Evolutionary conservation across 2,888 invertebrate genomes (phyloP).

Genomic region (Amphimallon solstitiale): DNA sequence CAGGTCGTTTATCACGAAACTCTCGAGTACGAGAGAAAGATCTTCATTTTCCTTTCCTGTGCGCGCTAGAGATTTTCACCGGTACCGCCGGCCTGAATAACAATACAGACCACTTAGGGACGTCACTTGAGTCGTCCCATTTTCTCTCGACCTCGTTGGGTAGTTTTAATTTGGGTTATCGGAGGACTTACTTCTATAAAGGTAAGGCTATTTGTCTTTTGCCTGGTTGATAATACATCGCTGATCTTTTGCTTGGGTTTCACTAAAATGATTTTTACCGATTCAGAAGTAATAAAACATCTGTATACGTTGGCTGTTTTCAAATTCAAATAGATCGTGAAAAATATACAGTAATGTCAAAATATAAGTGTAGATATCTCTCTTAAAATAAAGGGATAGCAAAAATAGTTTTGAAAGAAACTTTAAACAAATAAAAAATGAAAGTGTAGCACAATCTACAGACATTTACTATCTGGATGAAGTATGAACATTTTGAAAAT

Average conservation of each 20-base stretch:
- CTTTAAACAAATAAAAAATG: too few species aligned
- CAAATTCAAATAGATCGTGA: too few species aligned
- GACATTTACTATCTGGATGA: too few species aligned
- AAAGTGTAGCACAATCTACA: too few species aligned
- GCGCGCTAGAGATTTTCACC: constrained; percentile 4
- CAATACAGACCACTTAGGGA: constrained; percentile 34
- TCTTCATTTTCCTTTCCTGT: background rate
- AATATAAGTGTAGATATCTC: too few species aligned
- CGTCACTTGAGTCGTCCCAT: constrained; percentile 40
- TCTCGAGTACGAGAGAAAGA: constrained; percentile 7
- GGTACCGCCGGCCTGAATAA: constrained; percentile 26
- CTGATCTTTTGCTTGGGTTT: background rate
- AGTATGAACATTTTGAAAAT: too few species aligned
- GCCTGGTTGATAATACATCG: background rate
- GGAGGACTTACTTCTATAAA: constrained; percentile 18
- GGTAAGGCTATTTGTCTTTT: background rate
- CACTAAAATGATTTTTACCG: background rate
- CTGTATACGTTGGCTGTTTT: too few species aligned
- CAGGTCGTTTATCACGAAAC: constrained; percentile 32
- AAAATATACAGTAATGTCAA: too few species aligned
- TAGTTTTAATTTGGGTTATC: constrained; percentile 41
- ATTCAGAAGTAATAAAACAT: background rate
- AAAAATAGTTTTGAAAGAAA: too few species aligned
- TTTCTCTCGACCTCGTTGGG: constrained; percentile 38
- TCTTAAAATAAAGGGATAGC: too few species aligned